Evolutionary conservation across 2,888 invertebrate genomes (phyloP).

Genomic region (Synergus laeviventris): DNA sequence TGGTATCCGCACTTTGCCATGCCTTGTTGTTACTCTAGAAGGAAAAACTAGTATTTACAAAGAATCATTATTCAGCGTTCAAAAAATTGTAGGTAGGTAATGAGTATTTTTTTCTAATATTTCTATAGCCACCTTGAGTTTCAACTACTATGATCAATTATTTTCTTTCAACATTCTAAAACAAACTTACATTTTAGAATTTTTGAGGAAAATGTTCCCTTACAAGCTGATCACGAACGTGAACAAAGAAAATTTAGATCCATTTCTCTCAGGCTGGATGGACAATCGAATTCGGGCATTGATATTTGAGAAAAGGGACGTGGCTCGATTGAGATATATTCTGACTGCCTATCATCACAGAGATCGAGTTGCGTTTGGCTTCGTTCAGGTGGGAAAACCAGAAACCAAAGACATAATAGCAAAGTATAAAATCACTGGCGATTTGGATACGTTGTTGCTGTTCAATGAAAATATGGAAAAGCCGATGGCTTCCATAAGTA

Average conservation of each 20-base stretch:
- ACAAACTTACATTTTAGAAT: slow-evolving; percentile 79
- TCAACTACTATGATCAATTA: not conserved
- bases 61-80: slow-evolving; percentile 87
- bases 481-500: slow-evolving; percentile 91
- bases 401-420: slow-evolving; percentile 81
- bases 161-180: not conserved
- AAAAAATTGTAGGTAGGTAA: slow-evolving; percentile 86
- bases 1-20: slow-evolving; percentile 89
- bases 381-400: slow-evolving; percentile 79
- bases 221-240: slow-evolving; percentile 85
- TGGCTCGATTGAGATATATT: slow-evolving; percentile 89
- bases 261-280: slow-evolving; percentile 91
- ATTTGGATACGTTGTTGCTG: slow-evolving; percentile 88
- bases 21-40: slow-evolving; percentile 87
- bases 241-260: slow-evolving; percentile 84
- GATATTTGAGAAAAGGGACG: slow-evolving; percentile 88
- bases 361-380: slow-evolving; percentile 92
- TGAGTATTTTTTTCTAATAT: not conserved
- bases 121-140: slow-evolving; percentile 34
- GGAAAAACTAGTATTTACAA: slow-evolving; percentile 91
- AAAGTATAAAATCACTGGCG: slow-evolving; percentile 85
- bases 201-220: slow-evolving; percentile 91
- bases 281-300: slow-evolving; percentile 95
- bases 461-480: slow-evolving; percentile 91
- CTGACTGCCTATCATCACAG: slow-evolving; percentile 92